Conservation (phyloP, 2,113 vertebrate species). For the Sebastes schlegelii region DNA sequence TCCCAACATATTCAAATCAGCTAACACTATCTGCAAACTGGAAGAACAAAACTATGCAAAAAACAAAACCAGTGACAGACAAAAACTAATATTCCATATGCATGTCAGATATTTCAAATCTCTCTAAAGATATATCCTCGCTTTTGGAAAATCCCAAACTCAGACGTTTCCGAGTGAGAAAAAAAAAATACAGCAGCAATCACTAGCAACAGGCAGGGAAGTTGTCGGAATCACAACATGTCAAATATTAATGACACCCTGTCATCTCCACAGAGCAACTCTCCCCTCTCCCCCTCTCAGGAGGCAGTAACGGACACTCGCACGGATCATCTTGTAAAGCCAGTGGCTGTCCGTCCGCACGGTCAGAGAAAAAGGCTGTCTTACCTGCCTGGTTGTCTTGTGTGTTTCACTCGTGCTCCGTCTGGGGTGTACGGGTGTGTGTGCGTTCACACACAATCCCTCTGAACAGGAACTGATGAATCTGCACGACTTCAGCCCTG, state of each 20-base stretch:
- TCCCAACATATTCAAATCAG: slow-evolving; percentile 39
- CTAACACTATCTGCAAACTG: slow-evolving; percentile 5
- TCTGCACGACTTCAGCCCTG: slow-evolving; percentile 80
- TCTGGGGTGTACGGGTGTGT: slow-evolving; percentile 55
- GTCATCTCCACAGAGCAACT: slow-evolving; percentile 27
- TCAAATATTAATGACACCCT: slow-evolving; percentile 63
- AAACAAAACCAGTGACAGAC: slow-evolving; percentile 1
- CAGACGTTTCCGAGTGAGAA: background rate
- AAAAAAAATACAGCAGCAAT: slow-evolving; percentile 15
- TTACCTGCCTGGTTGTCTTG: slow-evolving; percentile 75
- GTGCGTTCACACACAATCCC: slow-evolving; percentile 61
- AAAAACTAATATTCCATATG: slow-evolving; percentile 22
- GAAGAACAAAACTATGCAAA: slow-evolving; percentile 22
- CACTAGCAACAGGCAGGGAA: slow-evolving; percentile 75
- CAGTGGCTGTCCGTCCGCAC: background rate
- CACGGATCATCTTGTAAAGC: slow-evolving; percentile 27
- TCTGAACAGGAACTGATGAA: slow-evolving; percentile 80
- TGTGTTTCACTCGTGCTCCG: slow-evolving; percentile 49
- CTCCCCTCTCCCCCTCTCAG: slow-evolving; percentile 32
- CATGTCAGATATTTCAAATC: slow-evolving; percentile 11
- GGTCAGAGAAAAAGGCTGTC: slow-evolving; percentile 48
- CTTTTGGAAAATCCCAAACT: background rate
- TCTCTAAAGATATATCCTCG: background rate
- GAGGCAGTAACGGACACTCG: slow-evolving; percentile 27
- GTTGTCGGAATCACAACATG: slow-evolving; percentile 66